A percentile compares a stretch with the other conserved stretches of the same genome.
phyloP scores from a whole-genome alignment of 1,140 invertebrate genomes.

The Campoletis sonorensis region DNA sequence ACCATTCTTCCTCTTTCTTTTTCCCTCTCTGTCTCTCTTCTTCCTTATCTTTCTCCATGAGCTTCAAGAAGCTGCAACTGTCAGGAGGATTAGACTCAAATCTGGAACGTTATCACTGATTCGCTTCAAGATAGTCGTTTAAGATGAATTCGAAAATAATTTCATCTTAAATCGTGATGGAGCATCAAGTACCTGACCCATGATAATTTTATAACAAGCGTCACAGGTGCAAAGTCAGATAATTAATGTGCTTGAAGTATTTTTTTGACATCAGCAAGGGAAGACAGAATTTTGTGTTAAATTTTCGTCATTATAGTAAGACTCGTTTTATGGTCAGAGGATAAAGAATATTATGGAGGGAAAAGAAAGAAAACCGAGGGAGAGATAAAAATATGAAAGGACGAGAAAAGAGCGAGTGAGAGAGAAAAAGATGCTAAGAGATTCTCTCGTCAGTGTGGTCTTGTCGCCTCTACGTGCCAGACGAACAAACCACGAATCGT shows the following conservation, averaged over 20 bases:
- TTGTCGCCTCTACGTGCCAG: slow-evolving; percentile 38
- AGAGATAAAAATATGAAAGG: no score
- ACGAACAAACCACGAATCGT: slow-evolving; percentile 3
- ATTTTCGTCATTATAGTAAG: no score
- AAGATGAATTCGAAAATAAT: not conserved
- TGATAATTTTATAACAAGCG: no score
- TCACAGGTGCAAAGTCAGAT: no score
- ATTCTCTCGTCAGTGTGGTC: slow-evolving; percentile 27
- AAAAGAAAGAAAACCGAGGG: no score
- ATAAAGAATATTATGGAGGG: no score
- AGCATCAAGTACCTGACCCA: not conserved
- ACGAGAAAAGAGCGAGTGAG: not conserved
- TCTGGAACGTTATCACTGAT: not conserved
- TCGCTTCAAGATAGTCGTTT: not conserved
- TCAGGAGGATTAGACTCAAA: not conserved
- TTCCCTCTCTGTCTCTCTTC: not conserved
- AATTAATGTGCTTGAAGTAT: no score
- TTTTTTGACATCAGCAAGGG: no score
- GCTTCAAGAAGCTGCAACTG: slow-evolving; percentile 19
- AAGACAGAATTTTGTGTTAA: no score
- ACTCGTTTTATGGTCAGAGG: no score
- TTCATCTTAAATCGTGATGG: not conserved
- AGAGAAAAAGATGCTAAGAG: not conserved
- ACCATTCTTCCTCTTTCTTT: not conserved
- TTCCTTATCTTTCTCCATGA: not conserved